Base-by-base conservation (phyloP, 35 echinoderm and acorn worm genomes). In the Acanthaster planci region DNA sequence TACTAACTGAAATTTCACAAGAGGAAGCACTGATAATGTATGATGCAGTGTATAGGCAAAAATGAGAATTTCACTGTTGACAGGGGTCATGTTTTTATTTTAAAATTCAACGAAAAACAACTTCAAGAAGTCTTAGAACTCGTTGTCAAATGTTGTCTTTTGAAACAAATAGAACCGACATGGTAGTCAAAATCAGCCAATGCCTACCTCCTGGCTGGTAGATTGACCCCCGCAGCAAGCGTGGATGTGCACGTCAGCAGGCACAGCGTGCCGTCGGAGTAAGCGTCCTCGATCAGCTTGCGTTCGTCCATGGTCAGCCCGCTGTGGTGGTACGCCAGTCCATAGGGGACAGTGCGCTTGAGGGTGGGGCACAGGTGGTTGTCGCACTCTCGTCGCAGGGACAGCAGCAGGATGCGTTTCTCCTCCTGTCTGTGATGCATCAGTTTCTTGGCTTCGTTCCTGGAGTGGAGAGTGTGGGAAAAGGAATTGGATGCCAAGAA, bases 231-330 rank as follows among this genome's bases (percentile, higher is more conserved):
- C 53, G 94, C 94, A 51, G 94, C 94, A 26, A 97, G 58, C 22
- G 94, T 97, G 1, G 94, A 97, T 6, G 94, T 97, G 55, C 90
- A 92, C 5, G 94, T 56, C 12, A 97, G 56, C 34, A 97, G 78
- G 58, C 94, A 97, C 9, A 97, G 87, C 8, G 94, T 90, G 21
- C 94, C 94, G 42, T 93, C 86, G 15, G 91, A 89, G 30, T 97
- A 97, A 21, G 90, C 86, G 51, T 97, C 94, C 75, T 97, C 94
- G 23, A 97, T 90, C 10, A 97, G 84, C 87, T 97, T 97, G 64
- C 94, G 81, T 67, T 97, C 94, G 79, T 97, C 94, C 90, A 92
- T 97, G 29, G 94, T 97, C 22, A 97, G 55, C 5, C 94, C 94
- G 51, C 94, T 88, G 78, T 97, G 94, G 58, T 97, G 94, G 47